These are phyloP conservation scores for Psittacula derbiana DNA, from an alignment of 2,797 vertebrate species.

Conservation along the genomic window DNA sequence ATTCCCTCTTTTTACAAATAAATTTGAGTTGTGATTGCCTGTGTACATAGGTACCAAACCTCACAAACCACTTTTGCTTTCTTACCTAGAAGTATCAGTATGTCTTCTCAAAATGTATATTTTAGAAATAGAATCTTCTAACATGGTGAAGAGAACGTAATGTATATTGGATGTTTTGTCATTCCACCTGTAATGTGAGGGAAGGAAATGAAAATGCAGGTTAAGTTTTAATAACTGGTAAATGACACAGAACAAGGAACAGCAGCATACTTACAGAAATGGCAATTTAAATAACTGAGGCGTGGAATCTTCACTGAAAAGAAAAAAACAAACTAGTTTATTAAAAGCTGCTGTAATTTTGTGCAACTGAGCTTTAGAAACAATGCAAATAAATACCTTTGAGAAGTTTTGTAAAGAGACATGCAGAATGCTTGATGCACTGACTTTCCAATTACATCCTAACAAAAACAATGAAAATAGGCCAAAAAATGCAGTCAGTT, in stretches of 20 bases:
- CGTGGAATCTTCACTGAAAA: slow-evolving; percentile 83
- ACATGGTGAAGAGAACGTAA: slow-evolving; percentile 91
- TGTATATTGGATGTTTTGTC: slow-evolving; percentile 90
- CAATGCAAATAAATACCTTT: slow-evolving; percentile 79
- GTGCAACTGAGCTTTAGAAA: neutral
- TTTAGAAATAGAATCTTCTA: slow-evolving; percentile 84
- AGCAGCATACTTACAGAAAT: slow-evolving; percentile 85
- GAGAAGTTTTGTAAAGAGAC: slow-evolving; percentile 83
- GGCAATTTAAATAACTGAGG: slow-evolving; percentile 90
- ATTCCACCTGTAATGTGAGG: slow-evolving; percentile 85
- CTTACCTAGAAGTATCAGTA: slow-evolving; percentile 89
- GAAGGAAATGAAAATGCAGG: neutral
- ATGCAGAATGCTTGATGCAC: slow-evolving; percentile 86
- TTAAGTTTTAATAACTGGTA: neutral
- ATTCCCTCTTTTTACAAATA: neutral
- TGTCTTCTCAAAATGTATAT: slow-evolving; percentile 88
- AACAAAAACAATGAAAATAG: slow-evolving; percentile 47
- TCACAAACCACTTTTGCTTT: neutral
- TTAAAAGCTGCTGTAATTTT: neutral
- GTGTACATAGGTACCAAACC: neutral
- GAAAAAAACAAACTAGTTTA: slow-evolving; percentile 20
- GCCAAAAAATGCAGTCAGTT: neutral
- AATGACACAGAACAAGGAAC: neutral
- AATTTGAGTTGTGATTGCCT: neutral
- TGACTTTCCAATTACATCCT: slow-evolving; percentile 94